phyloP scores from a whole-genome alignment of 2,888 invertebrate species.

The Caradrina kadenii region DNA sequence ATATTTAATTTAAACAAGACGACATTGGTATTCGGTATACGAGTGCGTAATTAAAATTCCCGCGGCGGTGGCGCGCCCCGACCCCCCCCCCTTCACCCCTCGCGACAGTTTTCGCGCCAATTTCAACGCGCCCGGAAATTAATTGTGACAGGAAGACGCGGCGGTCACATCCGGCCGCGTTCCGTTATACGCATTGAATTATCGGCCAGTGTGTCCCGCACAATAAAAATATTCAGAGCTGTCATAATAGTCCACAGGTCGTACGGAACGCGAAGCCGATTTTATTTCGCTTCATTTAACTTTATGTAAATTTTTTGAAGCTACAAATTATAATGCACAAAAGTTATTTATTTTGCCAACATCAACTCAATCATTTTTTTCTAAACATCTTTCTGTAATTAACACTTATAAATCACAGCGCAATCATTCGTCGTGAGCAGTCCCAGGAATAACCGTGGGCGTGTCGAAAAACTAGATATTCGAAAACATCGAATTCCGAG shows the following conservation, averaged over 20 bases:
- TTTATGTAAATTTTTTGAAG: slow-evolving; percentile 28
- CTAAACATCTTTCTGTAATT: slow-evolving; percentile 58
- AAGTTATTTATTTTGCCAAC: slow-evolving; percentile 45
- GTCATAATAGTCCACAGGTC: slow-evolving; percentile 58
- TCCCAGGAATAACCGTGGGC: slow-evolving; percentile 60
- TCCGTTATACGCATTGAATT: slow-evolving; percentile 85
- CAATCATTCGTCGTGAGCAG: slow-evolving; percentile 55
- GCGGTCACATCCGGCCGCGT: slow-evolving; percentile 88
- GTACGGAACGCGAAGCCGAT: slow-evolving; percentile 37
- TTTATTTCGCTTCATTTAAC: slow-evolving; percentile 37
- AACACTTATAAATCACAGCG: slow-evolving; percentile 63
- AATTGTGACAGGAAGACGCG: slow-evolving; percentile 91
- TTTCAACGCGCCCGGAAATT: slow-evolving; percentile 91
- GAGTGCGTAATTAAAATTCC: slow-evolving; percentile 91
- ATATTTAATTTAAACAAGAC: slow-evolving; percentile 91
- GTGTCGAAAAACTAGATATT: slow-evolving; percentile 66
- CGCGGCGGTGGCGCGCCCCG: slow-evolving; percentile 84
- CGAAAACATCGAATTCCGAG: slow-evolving; percentile 67
- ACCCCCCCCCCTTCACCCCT: slow-evolving; percentile 66
- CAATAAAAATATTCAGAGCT: slow-evolving; percentile 71
- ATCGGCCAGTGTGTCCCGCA: slow-evolving; percentile 74
- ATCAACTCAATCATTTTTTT: slow-evolving; percentile 25
- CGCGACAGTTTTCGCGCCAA: slow-evolving; percentile 91
- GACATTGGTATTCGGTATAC: slow-evolving; percentile 91
- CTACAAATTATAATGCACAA: slow-evolving; percentile 24